These are phyloP conservation scores for Myotis findleyi DNA, from an alignment of 2,797 vertebrate genomes.

Conservation along the genomic window DNA sequence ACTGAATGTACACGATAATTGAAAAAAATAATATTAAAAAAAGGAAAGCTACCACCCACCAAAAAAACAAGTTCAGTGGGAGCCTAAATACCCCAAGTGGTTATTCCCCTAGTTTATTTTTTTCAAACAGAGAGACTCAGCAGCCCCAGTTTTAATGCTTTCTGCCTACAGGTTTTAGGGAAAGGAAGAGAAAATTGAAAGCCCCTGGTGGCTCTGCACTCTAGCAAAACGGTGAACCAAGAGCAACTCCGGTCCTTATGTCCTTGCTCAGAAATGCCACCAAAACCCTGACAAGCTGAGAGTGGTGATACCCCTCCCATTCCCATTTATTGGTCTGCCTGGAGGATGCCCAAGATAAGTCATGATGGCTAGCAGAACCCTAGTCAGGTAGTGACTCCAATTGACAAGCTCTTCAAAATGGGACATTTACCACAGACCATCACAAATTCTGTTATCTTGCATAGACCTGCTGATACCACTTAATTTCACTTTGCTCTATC, in stretches of 20 bases:
- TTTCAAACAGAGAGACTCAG: neutral
- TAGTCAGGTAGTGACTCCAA: neutral
- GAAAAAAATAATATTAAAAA: neutral
- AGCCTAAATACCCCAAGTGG: neutral
- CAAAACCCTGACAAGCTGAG: neutral
- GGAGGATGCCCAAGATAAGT: neutral
- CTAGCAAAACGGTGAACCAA: neutral
- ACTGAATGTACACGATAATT: neutral
- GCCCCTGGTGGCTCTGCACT: neutral
- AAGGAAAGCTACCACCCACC: neutral
- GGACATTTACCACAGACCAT: neutral
- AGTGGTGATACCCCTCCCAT: neutral
- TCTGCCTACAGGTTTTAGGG: neutral
- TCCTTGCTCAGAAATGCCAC: neutral
- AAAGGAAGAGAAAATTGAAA: neutral
- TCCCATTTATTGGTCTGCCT: neutral
- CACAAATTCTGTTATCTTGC: neutral
- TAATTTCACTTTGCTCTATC: neutral
- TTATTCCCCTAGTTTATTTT: neutral
- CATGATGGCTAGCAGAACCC: neutral
- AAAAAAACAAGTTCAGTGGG: neutral
- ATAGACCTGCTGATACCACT: neutral
- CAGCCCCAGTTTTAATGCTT: neutral
- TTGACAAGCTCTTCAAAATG: neutral
- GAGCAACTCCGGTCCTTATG: neutral